Conservation (phyloP, 2,888 invertebrate species). For the Gandaritis pyraliata region DNA sequence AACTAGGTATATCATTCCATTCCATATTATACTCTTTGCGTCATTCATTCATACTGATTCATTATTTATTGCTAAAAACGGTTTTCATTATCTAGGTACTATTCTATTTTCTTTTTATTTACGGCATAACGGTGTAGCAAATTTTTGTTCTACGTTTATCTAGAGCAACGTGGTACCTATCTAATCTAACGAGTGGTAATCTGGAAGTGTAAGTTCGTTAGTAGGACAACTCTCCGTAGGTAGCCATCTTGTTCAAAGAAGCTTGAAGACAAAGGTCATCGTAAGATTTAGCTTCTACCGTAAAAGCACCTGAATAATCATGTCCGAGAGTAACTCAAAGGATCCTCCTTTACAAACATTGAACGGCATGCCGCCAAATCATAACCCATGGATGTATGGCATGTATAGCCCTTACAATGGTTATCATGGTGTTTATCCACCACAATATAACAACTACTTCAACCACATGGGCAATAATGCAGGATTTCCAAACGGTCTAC, state of each 20-base stretch:
- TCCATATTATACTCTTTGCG: too few species aligned
- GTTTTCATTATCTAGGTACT: too few species aligned
- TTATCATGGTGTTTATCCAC: conserved; percentile 76
- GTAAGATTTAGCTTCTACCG: conserved; percentile 15
- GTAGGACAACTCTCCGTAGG: conserved; percentile 2
- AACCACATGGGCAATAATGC: conserved; percentile 70
- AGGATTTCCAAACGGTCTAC: conserved; percentile 57
- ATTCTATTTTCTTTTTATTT: too few species aligned
- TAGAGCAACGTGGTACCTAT: background rate
- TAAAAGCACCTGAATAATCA: conserved; percentile 38
- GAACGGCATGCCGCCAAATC: conserved; percentile 72
- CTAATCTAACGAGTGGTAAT: background rate
- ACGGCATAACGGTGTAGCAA: too few species aligned
- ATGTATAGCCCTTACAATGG: conserved; percentile 71
- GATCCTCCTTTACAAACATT: conserved; percentile 78
- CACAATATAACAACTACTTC: conserved; percentile 80
- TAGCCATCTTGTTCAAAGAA: conserved; percentile 25
- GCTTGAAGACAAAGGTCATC: conserved; percentile 10
- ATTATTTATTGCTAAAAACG: too few species aligned
- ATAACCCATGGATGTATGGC: conserved; percentile 77
- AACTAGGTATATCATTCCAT: too few species aligned
- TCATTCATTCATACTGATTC: too few species aligned
- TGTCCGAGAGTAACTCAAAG: conserved; percentile 74
- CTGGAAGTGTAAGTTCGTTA: conserved; percentile 1
- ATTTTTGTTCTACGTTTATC: too few species aligned